Percentiles rank a stretch among this genome's conserved stretches.
Conservation (phyloP, 2,888 invertebrate genomes). For the Drosophila koepferae region DNA sequence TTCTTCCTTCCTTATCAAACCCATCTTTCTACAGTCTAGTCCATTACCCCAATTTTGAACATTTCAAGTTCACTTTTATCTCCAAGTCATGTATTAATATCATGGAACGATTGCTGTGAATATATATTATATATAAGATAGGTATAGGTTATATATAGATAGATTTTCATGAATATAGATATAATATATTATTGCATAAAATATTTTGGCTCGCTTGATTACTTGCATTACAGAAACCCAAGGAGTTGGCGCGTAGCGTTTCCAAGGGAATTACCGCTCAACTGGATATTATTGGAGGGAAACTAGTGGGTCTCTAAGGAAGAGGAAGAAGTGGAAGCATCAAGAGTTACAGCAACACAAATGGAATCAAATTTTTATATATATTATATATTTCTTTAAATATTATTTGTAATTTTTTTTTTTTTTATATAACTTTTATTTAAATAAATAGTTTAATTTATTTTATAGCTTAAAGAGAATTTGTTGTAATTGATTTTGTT, state of each 20-base stretch:
- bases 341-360: neutral
- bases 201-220: neutral
- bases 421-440: slow-evolving; percentile 54
- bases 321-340: neutral
- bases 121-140: too few species aligned
- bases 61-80: too few species aligned
- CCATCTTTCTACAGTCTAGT: too few species aligned
- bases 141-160: too few species aligned
- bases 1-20: too few species aligned
- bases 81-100: too few species aligned
- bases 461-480: slow-evolving; percentile 68
- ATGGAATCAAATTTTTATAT: slow-evolving; percentile 4
- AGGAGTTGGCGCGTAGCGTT: slow-evolving; percentile 80
- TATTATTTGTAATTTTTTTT: slow-evolving; percentile 31
- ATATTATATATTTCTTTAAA: slow-evolving; percentile 7
- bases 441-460: slow-evolving; percentile 79
- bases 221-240: slow-evolving; percentile 79
- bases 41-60: too few species aligned
- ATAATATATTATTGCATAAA: neutral
- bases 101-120: too few species aligned
- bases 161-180: neutral
- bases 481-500: slow-evolving; percentile 46
- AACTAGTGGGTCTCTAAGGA: slow-evolving; percentile 82
- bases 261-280: slow-evolving; percentile 83
- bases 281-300: slow-evolving; percentile 82